Evolutionary conservation across 92 coral and sea anemone species (phyloP), one percentile per base, ranked within the genome.

Genomic region (Phenganax marumi): DNA sequence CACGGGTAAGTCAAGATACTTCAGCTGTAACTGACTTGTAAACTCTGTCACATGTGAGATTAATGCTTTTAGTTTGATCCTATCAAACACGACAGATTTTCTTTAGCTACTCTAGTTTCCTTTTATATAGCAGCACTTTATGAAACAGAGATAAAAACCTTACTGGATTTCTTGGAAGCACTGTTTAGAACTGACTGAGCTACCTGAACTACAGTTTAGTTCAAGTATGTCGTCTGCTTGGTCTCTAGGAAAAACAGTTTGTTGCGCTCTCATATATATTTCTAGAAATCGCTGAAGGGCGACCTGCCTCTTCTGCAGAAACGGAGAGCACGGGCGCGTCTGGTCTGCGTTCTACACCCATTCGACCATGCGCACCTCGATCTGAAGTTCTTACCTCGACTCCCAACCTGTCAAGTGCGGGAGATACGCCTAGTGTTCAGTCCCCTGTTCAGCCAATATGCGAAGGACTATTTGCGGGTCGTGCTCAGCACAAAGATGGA

Each of bases 361-460:
- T 57, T 24, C 85, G 77, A 66, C 70, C 80, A 39, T 70, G 63
- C 13, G 53, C 39, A 7, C 75, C 86, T 14, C 82, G 61, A 11
- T 85, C 89, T 7, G 87, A 89, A 56, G 88, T 88, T 2, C 61
- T 92, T 73, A 94, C 97, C 21, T 94, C 97, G 21, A 92, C 97
- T 46, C 97, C 97, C 6, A 94, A 90, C 50, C 68, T 94, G 53
- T 91, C 86, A 64, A 91, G 97, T 13, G 85, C 88, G 46, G 88
- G 88, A 17, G 87, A 87, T 51, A 82, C 84, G 52, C 92, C 97
- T 2, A 90, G 90, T 0, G 80, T 89, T 9, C 88, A 84, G 68
- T 90, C 91, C 3, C 97, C 93, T n/a, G 75, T 50, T 8, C 97
- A 94, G 61, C 97, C 97, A n/a, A 91, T 94, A 22, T 94, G 97